These are phyloP conservation scores for Tipula lateralis DNA, from an alignment of 2,888 invertebrate genomes.

Conservation along the genomic window DNA sequence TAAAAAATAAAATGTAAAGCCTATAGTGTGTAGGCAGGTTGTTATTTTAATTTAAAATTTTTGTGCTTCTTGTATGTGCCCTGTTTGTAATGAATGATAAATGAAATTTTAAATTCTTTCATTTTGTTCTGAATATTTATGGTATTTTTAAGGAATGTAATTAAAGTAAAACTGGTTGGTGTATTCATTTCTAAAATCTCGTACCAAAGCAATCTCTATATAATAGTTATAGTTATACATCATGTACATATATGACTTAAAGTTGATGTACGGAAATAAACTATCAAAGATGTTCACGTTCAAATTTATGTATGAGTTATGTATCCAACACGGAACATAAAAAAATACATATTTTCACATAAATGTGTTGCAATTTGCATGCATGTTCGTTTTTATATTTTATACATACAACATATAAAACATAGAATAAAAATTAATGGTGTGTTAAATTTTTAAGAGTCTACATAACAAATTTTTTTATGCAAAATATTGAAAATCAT, in stretches of 20 bases:
- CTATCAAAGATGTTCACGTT: neutral
- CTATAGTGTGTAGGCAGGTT: neutral
- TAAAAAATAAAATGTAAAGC: neutral
- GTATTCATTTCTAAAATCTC: too few relatives aligned
- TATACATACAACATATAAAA: neutral
- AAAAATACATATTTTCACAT: neutral
- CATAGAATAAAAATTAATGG: neutral
- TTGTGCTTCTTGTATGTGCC: neutral
- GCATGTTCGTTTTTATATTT: neutral
- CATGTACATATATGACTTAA: neutral
- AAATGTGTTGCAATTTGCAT: neutral
- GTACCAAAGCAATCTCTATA: too few relatives aligned
- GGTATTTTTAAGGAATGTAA: neutral
- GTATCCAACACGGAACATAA: neutral
- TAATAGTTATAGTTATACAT: neutral
- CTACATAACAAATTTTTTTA: neutral
- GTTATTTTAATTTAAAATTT: neutral
- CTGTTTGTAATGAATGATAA: neutral
- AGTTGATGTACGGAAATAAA: neutral
- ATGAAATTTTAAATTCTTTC: neutral
- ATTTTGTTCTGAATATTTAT: neutral
- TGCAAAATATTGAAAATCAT: neutral
- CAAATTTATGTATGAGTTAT: neutral
- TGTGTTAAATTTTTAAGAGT: slow-evolving; percentile 19
- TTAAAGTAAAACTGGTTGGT: neutral